Conservation (phyloP, 2,888 invertebrate species). For the Chouioia cunea region DNA sequence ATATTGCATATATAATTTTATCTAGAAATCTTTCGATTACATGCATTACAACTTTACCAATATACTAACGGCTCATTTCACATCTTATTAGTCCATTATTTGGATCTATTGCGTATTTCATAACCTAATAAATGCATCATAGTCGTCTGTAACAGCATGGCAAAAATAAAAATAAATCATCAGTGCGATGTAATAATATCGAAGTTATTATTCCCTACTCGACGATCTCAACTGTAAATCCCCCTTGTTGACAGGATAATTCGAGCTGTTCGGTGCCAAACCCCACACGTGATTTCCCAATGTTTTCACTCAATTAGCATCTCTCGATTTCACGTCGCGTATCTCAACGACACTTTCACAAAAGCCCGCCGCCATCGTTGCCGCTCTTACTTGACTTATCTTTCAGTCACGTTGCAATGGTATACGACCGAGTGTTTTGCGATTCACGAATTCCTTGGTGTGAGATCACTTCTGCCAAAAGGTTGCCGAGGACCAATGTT, state of each 20-base stretch:
- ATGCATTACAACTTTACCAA: too few relatives aligned
- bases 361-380: slow-evolving; percentile 6
- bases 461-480: not conserved
- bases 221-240: slow-evolving; percentile 19
- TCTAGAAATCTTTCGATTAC: too few relatives aligned
- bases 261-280: not conserved
- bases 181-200: slow-evolving; percentile 14
- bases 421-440: too few relatives aligned
- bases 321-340: slow-evolving; percentile 32
- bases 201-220: not conserved
- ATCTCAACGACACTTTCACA: slow-evolving; percentile 29
- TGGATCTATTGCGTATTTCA: not conserved
- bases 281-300: slow-evolving; percentile 22
- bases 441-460: slow-evolving; percentile 17
- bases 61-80: too few relatives aligned
- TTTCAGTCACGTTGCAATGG: too few relatives aligned
- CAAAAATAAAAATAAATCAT: not conserved
- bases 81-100: too few relatives aligned
- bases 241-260: slow-evolving; percentile 24
- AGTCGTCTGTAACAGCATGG: not conserved
- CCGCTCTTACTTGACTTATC: not conserved
- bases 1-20: too few relatives aligned
- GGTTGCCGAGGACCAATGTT: slow-evolving; percentile 3
- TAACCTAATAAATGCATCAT: not conserved
- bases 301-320: slow-evolving; percentile 35